Evolutionary conservation across 2,888 invertebrate species (phyloP).

Genomic region (Watsonalla binaria): DNA sequence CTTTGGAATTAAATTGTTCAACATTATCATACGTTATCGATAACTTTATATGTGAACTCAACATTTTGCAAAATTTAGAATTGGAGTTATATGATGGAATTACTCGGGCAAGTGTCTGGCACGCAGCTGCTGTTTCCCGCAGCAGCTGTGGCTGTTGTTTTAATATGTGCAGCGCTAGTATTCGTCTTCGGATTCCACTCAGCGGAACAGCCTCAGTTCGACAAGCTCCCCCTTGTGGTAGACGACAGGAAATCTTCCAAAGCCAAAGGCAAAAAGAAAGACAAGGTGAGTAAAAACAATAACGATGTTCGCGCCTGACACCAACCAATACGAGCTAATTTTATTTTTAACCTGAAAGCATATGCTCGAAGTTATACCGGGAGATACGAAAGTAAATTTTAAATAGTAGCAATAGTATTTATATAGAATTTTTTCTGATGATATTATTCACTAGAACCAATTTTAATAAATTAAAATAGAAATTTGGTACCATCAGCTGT

Average conservation of each 20-base stretch:
- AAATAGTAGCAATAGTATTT: neutral
- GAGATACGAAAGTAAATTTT: conserved; percentile 23
- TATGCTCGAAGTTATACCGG: conserved; percentile 49
- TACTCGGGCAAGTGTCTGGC: conserved; percentile 77
- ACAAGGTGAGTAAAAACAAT: conserved; percentile 79
- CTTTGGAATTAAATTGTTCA: conserved; percentile 71
- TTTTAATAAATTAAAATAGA: too few species aligned
- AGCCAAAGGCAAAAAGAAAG: conserved; percentile 84
- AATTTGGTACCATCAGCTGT: too few species aligned
- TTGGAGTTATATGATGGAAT: conserved; percentile 75
- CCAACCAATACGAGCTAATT: conserved; percentile 54
- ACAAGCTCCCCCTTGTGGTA: conserved; percentile 80
- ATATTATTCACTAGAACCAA: neutral
- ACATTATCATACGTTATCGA: conserved; percentile 70
- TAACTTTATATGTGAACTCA: conserved; percentile 68
- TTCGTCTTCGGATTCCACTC: conserved; percentile 89
- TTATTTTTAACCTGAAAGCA: conserved; percentile 74
- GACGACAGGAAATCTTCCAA: conserved; percentile 83
- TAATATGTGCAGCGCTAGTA: conserved; percentile 85
- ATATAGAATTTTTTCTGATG: neutral
- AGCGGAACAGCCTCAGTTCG: conserved; percentile 88
- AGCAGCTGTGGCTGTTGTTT: conserved; percentile 81
- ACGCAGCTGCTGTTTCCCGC: conserved; percentile 77
- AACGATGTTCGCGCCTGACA: conserved; percentile 36
- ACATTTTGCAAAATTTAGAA: conserved; percentile 47